phyloP scores from a whole-genome alignment of 2,888 invertebrate genomes.

The Hirtodrosophila alboralis region DNA sequence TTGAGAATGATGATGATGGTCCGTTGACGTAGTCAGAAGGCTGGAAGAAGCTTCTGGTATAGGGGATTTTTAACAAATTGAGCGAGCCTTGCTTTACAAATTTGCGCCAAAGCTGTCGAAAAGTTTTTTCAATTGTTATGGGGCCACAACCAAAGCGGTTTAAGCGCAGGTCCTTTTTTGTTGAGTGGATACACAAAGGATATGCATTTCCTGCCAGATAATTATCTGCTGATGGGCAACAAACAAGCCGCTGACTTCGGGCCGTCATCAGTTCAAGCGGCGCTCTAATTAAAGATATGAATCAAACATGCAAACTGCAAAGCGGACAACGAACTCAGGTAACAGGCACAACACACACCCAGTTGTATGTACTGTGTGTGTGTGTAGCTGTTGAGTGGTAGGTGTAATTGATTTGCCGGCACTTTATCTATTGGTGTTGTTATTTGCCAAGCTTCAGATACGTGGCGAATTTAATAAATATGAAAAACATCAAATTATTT shows the following conservation, averaged over 20 bases:
- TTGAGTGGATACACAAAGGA: constrained; percentile 38
- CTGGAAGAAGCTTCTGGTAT: neutral
- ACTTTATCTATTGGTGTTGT: constrained; percentile 59
- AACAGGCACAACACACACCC: constrained; percentile 8
- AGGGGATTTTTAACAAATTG: constrained; percentile 40
- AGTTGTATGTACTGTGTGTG: constrained; percentile 14
- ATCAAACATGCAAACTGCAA: constrained; percentile 68
- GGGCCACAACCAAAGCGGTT: no score
- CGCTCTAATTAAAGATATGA: constrained; percentile 74
- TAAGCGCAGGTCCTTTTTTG: neutral
- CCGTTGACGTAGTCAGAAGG: constrained; percentile 5
- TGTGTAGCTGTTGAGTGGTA: constrained; percentile 49
- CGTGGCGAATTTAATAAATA: constrained; percentile 71
- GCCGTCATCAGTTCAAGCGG: constrained; percentile 71
- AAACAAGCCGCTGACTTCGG: constrained; percentile 74
- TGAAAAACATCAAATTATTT: constrained; percentile 78
- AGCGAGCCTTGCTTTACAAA: constrained; percentile 59
- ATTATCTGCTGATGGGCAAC: constrained; percentile 75
- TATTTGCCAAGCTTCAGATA: constrained; percentile 28
- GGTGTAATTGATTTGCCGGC: constrained; percentile 74
- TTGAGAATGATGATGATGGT: constrained; percentile 65
- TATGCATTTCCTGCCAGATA: constrained; percentile 79
- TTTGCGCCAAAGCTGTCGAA: constrained; percentile 48
- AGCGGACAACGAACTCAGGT: constrained; percentile 70
- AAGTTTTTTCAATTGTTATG: constrained; percentile 10